Conservation (phyloP, 2,113 vertebrate genomes). For the Pteruthius melanotis region DNA sequence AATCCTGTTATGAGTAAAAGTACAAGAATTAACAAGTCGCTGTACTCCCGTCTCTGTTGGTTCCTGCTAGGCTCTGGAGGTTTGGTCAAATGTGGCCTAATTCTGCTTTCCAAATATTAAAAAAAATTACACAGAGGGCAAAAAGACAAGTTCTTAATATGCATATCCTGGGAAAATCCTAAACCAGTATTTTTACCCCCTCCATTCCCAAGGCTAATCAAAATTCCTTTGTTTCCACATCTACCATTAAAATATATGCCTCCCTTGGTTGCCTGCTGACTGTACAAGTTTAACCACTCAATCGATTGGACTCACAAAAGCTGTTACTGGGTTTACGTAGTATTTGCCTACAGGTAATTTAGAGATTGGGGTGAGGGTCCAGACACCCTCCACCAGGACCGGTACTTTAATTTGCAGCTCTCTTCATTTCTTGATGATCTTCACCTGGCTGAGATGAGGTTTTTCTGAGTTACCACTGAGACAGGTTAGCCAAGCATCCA, state of each 20-base stretch:
- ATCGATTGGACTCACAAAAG: background rate
- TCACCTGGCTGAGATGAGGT: background rate
- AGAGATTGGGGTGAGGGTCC: background rate
- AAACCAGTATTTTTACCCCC: slow-evolving; percentile 55
- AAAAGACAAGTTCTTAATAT: slow-evolving; percentile 64
- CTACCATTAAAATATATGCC: slow-evolving; percentile 47
- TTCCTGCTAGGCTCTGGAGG: slow-evolving; percentile 28
- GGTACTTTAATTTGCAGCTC: background rate
- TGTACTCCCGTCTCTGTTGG: background rate
- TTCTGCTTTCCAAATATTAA: slow-evolving; percentile 61
- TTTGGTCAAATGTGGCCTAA: slow-evolving; percentile 60
- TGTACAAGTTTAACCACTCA: slow-evolving; percentile 42
- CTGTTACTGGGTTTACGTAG: background rate
- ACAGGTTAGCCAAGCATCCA: background rate
- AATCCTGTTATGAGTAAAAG: slow-evolving; percentile 6
- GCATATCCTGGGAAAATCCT: slow-evolving; percentile 52
- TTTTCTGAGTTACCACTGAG: background rate
- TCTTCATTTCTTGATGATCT: background rate
- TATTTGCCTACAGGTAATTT: background rate
- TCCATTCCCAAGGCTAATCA: slow-evolving; percentile 43
- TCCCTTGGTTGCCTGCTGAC: slow-evolving; percentile 43
- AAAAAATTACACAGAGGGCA: slow-evolving; percentile 51
- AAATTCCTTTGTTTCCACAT: slow-evolving; percentile 60
- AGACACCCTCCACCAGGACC: background rate
- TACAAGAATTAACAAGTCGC: slow-evolving; percentile 41